Evolutionary conservation across 1,140 invertebrate genomes (phyloP).

Genomic region (Papilio helenus): DNA sequence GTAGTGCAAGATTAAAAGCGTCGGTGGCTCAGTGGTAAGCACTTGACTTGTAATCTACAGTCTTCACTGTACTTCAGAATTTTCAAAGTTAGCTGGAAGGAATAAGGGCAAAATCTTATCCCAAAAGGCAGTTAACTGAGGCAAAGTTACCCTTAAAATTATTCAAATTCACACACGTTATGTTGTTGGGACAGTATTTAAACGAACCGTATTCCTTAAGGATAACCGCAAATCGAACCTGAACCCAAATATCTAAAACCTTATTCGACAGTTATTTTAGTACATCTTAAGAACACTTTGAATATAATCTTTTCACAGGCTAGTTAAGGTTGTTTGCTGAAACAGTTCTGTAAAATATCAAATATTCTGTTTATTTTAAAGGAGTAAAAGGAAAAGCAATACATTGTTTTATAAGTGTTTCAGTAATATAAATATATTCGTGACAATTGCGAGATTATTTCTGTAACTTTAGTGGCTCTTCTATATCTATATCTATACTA

Average conservation of each 20-base stretch:
- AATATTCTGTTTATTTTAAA: no score
- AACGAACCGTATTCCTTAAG: not conserved
- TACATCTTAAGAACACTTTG: not conserved
- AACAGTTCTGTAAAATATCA: no score
- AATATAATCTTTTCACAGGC: not conserved
- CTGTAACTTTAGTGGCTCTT: no score
- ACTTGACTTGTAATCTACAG: no score
- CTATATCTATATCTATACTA: no score
- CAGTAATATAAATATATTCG: no score
- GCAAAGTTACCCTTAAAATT: slow-evolving; percentile 20
- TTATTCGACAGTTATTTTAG: not conserved
- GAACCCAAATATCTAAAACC: not conserved
- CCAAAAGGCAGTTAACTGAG: slow-evolving; percentile 1
- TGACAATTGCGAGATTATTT: no score
- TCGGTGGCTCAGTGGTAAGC: no score
- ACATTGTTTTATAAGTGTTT: no score
- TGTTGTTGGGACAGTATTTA: not conserved
- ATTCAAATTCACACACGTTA: not conserved
- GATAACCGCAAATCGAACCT: not conserved
- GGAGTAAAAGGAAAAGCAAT: no score
- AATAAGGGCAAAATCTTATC: not conserved
- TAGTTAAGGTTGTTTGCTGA: not conserved
- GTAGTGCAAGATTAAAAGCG: no score
- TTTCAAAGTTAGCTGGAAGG: not conserved
- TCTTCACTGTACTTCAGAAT: not conserved